Base-by-base conservation (phyloP, 2,888 invertebrate genomes). In the Acrobasis suavella region DNA sequence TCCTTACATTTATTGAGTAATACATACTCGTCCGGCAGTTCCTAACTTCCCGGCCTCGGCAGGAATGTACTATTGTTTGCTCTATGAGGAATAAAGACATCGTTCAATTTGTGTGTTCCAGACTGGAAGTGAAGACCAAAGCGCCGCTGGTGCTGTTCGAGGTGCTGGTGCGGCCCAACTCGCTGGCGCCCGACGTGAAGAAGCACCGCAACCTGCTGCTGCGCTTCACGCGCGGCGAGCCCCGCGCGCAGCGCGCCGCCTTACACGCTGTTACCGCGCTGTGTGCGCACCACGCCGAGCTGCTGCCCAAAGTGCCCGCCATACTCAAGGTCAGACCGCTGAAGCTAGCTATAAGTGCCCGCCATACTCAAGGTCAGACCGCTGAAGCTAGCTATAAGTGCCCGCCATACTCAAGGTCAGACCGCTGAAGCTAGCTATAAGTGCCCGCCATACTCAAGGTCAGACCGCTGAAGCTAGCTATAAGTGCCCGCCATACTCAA, bases 221-320 rank as follows among this genome's bases (percentile, higher is more conserved):
- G 80, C 96, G 97, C 73, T 97, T 97, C 85, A 96, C 93, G 88
- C 95, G 71, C 94, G 95, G 72, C 78, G 97, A 97, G 82, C 85
- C 94, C 42, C 97, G 96, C 80, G 97, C 97, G 8, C 98, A 97
- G 85, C 96, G 98, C 71, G 97, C 98, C 90, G 94, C 99, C 73
- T 94, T 99, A 76, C 97, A 98, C 77, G 99, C 98, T 64, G 94
- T 99, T 78, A 99, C 99, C 82, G 98, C 98, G 85, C 95, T 99
- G 59, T 96, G 98, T 72, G 96, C 95, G 63, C 92, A 97, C 71
- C 96, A 97, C 88, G 94, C 95, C 66, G 89, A 93, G 62, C 94
- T 99, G 75, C 94, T 99, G 94, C 94, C 96, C 64, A 98, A 98
- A 86, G 96, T 97, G 68, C 94, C 96, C 66, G 95, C 95, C 77